These are phyloP conservation scores for Sinocyclocheilus maitianheensis DNA, from an alignment of 2,113 vertebrate species.

Conservation along the genomic window DNA sequence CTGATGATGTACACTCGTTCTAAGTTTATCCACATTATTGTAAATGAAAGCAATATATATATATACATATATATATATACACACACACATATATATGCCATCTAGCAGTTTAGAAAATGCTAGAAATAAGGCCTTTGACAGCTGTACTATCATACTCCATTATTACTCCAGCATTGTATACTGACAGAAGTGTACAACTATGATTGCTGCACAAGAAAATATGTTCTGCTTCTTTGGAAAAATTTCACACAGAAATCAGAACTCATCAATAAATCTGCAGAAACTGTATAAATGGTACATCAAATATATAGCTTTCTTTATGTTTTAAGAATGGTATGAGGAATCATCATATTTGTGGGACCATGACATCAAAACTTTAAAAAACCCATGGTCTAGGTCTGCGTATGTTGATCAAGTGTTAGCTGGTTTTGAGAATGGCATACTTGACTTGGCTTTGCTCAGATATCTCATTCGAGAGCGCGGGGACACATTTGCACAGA, in stretches of 20 bases:
- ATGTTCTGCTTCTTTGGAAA: background rate
- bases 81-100: background rate
- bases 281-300: too few species aligned
- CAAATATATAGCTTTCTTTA: too few species aligned
- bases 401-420: background rate
- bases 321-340: background rate
- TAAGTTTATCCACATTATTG: slow-evolving; percentile 41
- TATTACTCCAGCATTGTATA: background rate
- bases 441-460: background rate
- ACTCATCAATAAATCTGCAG: background rate
- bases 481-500: background rate
- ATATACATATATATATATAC: too few species aligned
- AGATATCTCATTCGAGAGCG: background rate
- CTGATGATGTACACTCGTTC: slow-evolving; percentile 7
- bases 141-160: background rate
- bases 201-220: background rate
- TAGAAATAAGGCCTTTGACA: slow-evolving; percentile 3
- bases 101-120: slow-evolving; percentile 9
- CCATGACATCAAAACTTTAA: background rate
- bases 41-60: background rate
- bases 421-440: background rate
- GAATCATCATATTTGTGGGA: too few species aligned
- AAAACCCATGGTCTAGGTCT: background rate
- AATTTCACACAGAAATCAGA: background rate
- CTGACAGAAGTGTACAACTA: background rate